Evolutionary conservation across 2,888 invertebrate genomes (phyloP), one percentile per base, ranked within the genome.

Genomic region (Deilephila porcellus): DNA sequence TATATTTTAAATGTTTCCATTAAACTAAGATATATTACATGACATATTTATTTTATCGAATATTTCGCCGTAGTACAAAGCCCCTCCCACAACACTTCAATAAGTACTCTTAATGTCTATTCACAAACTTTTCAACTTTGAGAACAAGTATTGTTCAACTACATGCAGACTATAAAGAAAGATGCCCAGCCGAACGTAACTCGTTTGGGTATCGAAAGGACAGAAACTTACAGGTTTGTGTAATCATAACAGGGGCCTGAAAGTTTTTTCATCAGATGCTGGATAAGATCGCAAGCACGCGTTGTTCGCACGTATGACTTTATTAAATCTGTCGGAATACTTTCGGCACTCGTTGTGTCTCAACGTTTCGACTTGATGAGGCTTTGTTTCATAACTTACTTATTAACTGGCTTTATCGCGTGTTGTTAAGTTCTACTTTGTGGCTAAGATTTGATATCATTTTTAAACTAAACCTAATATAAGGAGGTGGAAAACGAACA

Each of bases 221-320:
- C 45, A 37, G 20, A 3, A 52, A 67, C 45, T 67, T 67, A 29
- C 52, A 6, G 52, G 17, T 45, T 25, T 25, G 52, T 45, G 20
- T 60, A 60, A 60, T 71, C 71, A 60, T 45, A 60, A 60, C 71
- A 60, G 17, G 20, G 60, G 8, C 60, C 37, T 34, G 60, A 71
- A 71, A 71, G 71, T 71, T 71, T 71, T 71, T 71, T 71, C 60
- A 71, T 71, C 60, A 25, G 7, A 71, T 1, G 20, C 14, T 45
- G 8, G 45, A 67, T 19, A 64, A 17, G 59, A 52, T 25, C 32
- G 71, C 14, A 8, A n/a, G 29, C 29, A 37, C 60, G 45, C 45
- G 59, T 56, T 67, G 25, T 45, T n/a, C 60, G 60, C 34, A 59
- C 60, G 20, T 67, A 71, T 6, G 60, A 60, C 60, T 71, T 71